Percentiles rank a stretch among this genome's conserved stretches.
Evolutionary conservation across 2,113 vertebrate genomes (phyloP).

Genomic region (Collichthys lucidus): DNA sequence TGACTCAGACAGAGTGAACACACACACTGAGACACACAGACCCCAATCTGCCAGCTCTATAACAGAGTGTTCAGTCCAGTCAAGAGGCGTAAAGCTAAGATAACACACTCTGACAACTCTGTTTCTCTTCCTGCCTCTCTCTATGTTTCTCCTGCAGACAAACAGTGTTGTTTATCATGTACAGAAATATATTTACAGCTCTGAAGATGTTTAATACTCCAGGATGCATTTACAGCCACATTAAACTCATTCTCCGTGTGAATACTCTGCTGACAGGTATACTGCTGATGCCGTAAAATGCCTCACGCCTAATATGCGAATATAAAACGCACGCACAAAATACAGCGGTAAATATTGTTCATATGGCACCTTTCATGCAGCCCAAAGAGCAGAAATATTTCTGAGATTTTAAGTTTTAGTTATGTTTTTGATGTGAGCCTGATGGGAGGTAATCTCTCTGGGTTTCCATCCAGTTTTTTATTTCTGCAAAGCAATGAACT

Average conservation of each 20-base stretch:
- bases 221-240: conserved; percentile 21
- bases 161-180: conserved; percentile 11
- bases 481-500: no score
- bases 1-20: conserved; percentile 32
- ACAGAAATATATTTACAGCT: conserved; percentile 33
- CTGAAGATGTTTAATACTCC: conserved; percentile 31
- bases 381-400: no score
- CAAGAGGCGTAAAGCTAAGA: conserved; percentile 30
- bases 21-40: conserved; percentile 19
- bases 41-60: conserved; percentile 28
- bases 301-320: neutral
- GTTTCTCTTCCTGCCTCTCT: neutral
- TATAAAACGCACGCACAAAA: neutral
- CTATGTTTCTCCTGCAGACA: neutral
- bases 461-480: no score
- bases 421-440: no score
- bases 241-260: conserved; percentile 20
- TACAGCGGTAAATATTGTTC: no score
- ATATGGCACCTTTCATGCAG: no score
- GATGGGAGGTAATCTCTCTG: no score
- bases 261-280: conserved; percentile 26
- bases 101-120: conserved; percentile 35
- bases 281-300: conserved; percentile 4
- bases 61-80: conserved; percentile 33
- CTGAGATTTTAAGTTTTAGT: no score